Evolutionary conservation across 2,888 invertebrate genomes (phyloP).

Genomic region (Pachliopta kotzebuea): DNA sequence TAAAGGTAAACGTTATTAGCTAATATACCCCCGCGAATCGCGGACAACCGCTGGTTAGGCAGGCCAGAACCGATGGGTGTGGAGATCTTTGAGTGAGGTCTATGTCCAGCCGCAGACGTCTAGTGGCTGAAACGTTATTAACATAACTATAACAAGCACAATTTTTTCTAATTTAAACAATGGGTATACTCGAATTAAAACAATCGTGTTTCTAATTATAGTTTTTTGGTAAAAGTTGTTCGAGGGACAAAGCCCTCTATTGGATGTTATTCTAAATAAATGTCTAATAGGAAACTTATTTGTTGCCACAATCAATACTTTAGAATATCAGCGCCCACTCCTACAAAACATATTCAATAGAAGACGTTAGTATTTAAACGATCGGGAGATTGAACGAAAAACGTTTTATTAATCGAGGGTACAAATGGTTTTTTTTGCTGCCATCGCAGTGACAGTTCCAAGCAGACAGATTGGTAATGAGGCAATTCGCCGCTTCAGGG

Average conservation of each 20-base stretch:
- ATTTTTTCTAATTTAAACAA: too few species aligned
- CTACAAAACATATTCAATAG: neutral
- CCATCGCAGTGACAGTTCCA: conserved; percentile 23
- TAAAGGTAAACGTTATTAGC: too few species aligned
- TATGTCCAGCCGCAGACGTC: too few species aligned
- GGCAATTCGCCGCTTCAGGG: conserved; percentile 48
- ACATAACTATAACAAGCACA: too few species aligned
- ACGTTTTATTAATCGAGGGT: conserved; percentile 10
- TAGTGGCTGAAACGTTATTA: too few species aligned
- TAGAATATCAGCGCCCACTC: neutral
- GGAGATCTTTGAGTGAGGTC: too few species aligned
- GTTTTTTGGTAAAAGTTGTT: neutral
- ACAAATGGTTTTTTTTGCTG: conserved; percentile 9
- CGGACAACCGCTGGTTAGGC: too few species aligned
- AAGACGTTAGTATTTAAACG: conserved; percentile 2
- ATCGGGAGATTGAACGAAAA: conserved; percentile 9
- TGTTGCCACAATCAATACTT: conserved; percentile 2
- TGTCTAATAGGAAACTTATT: neutral
- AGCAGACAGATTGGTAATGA: conserved; percentile 43
- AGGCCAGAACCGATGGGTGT: too few species aligned
- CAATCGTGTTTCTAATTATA: neutral
- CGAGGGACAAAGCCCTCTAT: neutral
- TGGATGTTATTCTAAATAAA: neutral
- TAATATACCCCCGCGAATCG: too few species aligned
- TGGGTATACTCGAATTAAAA: too few species aligned